Base-by-base conservation (phyloP, 1,140 invertebrate genomes). In the Bombus impatiens region DNA sequence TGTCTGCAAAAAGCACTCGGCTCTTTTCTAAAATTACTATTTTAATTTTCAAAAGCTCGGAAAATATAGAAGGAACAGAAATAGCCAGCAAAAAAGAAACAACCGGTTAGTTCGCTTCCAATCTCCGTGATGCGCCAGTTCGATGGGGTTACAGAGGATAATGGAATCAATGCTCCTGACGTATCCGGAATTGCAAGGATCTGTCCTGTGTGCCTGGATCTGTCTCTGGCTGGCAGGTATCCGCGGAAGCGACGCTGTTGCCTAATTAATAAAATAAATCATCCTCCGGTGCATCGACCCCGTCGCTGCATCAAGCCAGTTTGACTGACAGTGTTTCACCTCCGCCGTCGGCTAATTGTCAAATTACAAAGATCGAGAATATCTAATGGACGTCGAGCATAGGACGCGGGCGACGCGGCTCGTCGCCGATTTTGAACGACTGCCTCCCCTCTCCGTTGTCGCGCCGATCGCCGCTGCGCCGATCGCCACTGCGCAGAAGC, bases 311-410 rank as follows among this genome's bases (percentile, higher is more conserved):
- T 89, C 89, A 89, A 78, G 81, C 84, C 76, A 53, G 87, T 89
- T 89, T 91, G 91, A 92, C 90, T 91, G 92, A 93, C 92, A 86
- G 88, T 86, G 88, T 87, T 87, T 87, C 87, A 84, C 86, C 86
- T 86, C 75, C 32, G 86, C 84, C 90, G 91, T 91, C 88, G 83
- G 84, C 90, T 91, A 90, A 93, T 93, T 93, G 92, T 93, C 91
- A 92, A 93, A 92, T 92, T 92, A 92, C 90, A 86, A 88, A 90
- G 88, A 91, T 92, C 89, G 88, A 87, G 90, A 90, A 86, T 91
- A 84, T 81, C 86, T 92, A 90, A 92, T 92, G 91, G 90, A 84
- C 74, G 75, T 74, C 37, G 67, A 62, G 68, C 88, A 84, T 42
- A 44, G 78, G 83, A 87, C 44, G 59, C 59, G 75, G 68, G 62